Evolutionary conservation across 2,888 invertebrate species (phyloP).

Genomic region (Ectobius pallidus): DNA sequence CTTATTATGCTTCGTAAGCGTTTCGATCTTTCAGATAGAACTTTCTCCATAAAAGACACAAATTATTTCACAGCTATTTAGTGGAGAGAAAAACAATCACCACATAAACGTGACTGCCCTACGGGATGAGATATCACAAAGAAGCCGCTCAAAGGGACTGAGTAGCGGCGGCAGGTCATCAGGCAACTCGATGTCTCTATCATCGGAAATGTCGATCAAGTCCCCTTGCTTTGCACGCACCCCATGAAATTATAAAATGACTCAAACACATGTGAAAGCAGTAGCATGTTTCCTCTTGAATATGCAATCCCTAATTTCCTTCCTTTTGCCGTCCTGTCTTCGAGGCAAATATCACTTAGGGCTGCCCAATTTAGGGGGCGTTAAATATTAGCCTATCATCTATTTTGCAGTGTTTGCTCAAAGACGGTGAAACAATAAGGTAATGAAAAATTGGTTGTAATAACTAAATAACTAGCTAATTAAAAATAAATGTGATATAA

Average conservation of each 20-base stretch:
- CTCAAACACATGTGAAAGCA: background rate
- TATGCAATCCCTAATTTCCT: background rate
- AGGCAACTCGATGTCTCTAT: constrained; percentile 12
- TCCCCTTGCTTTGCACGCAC: background rate
- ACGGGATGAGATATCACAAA: background rate
- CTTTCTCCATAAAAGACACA: background rate
- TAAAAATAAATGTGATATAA: too few species aligned
- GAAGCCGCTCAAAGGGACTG: constrained; percentile 10
- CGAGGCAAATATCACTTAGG: background rate
- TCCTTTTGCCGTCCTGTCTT: background rate
- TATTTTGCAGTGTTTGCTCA: too few species aligned
- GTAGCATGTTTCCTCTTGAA: constrained; percentile 1
- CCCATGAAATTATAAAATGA: constrained; percentile 14
- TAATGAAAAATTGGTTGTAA: too few species aligned
- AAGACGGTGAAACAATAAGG: too few species aligned
- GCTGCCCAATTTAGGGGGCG: too few species aligned
- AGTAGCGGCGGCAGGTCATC: constrained; percentile 2
- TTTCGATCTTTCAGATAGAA: background rate
- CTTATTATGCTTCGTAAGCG: background rate
- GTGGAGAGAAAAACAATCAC: background rate
- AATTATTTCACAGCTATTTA: constrained; percentile 12
- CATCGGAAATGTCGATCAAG: constrained; percentile 17
- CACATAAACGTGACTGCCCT: background rate
- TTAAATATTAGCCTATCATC: too few species aligned
- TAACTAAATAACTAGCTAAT: too few species aligned